phyloP scores from a whole-genome alignment of 2,888 invertebrate species.

The Polydrusus tereticollis region DNA sequence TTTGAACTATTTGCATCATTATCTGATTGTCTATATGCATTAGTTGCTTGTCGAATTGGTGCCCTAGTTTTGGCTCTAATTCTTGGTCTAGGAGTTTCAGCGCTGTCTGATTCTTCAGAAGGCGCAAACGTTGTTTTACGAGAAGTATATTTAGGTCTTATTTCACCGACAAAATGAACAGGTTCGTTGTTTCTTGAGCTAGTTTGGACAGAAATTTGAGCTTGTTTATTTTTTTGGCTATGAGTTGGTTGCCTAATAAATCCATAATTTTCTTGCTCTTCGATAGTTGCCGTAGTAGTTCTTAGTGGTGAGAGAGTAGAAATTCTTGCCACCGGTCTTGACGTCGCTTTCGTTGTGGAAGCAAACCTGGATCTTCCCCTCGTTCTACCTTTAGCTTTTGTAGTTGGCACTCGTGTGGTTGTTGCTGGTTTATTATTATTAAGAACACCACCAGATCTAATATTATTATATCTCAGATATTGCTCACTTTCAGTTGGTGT shows the following conservation, averaged over 20 bases:
- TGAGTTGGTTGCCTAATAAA: conserved; percentile 69
- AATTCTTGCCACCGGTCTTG: conserved; percentile 49
- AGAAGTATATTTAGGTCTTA: conserved; percentile 60
- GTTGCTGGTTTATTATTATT: conserved; percentile 51
- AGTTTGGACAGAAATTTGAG: conserved; percentile 25
- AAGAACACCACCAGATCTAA: conserved; percentile 52
- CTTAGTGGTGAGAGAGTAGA: conserved; percentile 29
- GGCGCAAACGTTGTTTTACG: conserved; percentile 37
- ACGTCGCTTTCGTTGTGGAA: conserved; percentile 49
- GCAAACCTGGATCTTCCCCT: conserved; percentile 53
- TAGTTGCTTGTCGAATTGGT: conserved; percentile 48
- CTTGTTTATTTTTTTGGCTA: conserved; percentile 49
- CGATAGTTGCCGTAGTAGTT: conserved; percentile 46
- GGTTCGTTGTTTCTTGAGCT: conserved; percentile 38
- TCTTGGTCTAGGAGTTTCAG: conserved; percentile 52
- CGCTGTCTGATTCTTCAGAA: conserved; percentile 41
- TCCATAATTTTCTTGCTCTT: conserved; percentile 67
- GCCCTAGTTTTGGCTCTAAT: conserved; percentile 52
- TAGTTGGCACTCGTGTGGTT: conserved; percentile 49
- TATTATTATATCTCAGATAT: conserved; percentile 48
- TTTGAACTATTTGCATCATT: conserved; percentile 46
- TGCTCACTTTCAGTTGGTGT: conserved; percentile 48
- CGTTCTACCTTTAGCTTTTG: conserved; percentile 55
- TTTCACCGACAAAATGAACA: conserved; percentile 62
- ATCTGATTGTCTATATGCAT: conserved; percentile 13